A percentile compares a stretch with the other conserved stretches of the same genome.
These are phyloP conservation scores for Battus philenor DNA, from an alignment of 1,140 invertebrate species.

Conservation along the genomic window DNA sequence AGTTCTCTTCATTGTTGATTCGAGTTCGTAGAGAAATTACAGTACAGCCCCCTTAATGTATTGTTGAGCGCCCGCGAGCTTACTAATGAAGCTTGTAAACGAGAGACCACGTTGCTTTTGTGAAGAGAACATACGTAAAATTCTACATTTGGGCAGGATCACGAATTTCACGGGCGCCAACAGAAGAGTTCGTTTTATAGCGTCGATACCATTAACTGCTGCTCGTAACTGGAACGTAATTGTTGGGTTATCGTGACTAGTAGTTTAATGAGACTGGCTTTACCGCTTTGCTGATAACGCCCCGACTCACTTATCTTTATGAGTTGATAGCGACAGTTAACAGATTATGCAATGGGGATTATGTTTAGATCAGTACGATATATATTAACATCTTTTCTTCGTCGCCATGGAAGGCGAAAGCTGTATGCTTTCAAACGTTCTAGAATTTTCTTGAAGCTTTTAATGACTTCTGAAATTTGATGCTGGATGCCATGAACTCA, in stretches of 20 bases:
- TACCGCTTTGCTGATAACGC: conserved; percentile 36
- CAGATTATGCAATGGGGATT: conserved; percentile 26
- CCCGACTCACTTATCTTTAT: conserved; percentile 42
- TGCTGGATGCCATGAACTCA: background rate
- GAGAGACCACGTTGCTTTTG: background rate
- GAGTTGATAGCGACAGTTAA: conserved; percentile 24
- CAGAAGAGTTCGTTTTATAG: conserved; percentile 17
- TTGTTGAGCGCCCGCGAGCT: too few species aligned
- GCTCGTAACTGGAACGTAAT: conserved; percentile 44
- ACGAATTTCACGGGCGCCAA: conserved; percentile 7
- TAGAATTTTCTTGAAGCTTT: background rate
- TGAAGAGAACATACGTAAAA: background rate
- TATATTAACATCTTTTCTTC: conserved; percentile 5
- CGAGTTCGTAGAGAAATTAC: too few species aligned
- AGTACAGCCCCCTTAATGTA: too few species aligned
- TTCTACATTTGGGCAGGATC: background rate
- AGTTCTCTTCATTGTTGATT: too few species aligned
- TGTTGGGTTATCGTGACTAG: conserved; percentile 47
- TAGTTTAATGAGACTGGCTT: conserved; percentile 49
- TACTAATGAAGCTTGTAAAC: too few species aligned
- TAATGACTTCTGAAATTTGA: background rate
- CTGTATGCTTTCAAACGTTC: background rate
- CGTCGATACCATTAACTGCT: conserved; percentile 25
- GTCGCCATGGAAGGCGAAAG: background rate
- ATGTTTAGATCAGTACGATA: conserved; percentile 1